Evolutionary conservation across 2,113 vertebrate species (phyloP).

Genomic region (Hemiscyllium ocellatum): DNA sequence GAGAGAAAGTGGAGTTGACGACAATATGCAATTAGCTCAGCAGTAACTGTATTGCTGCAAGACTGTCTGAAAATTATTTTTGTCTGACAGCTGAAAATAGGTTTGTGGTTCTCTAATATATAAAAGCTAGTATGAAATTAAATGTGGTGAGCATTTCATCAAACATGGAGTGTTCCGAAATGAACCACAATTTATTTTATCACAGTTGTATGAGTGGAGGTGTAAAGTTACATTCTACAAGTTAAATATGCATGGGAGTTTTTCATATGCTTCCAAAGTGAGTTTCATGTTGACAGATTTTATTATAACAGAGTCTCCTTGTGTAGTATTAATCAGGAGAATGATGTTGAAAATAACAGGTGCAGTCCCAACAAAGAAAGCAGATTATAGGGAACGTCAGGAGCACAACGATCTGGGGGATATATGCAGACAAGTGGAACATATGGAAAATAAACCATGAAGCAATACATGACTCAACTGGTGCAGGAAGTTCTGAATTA

Average conservation of each 20-base stretch:
- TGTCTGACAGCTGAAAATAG: background rate
- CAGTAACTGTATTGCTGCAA: background rate
- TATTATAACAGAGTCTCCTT: background rate
- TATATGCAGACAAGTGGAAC: background rate
- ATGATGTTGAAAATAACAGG: background rate
- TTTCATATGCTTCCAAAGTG: background rate
- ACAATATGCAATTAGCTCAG: background rate
- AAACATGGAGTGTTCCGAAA: background rate
- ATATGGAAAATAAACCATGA: background rate
- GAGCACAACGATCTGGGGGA: background rate
- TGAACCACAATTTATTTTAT: background rate
- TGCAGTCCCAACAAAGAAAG: background rate
- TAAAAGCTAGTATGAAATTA: slow-evolving; percentile 17
- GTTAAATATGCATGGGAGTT: no score
- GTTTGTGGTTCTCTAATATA: background rate
- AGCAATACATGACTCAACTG: background rate
- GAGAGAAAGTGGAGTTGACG: background rate
- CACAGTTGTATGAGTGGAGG: slow-evolving; percentile 2
- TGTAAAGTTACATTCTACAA: background rate
- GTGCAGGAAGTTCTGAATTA: background rate
- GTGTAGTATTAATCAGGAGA: background rate
- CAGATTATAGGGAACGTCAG: background rate
- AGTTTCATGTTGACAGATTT: background rate
- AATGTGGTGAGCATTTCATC: slow-evolving; percentile 4
- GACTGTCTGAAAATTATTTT: background rate